Evolutionary conservation across 2,113 vertebrate species (phyloP), one percentile per base, ranked within the genome.

Genomic region (Platichthys flesus): DNA sequence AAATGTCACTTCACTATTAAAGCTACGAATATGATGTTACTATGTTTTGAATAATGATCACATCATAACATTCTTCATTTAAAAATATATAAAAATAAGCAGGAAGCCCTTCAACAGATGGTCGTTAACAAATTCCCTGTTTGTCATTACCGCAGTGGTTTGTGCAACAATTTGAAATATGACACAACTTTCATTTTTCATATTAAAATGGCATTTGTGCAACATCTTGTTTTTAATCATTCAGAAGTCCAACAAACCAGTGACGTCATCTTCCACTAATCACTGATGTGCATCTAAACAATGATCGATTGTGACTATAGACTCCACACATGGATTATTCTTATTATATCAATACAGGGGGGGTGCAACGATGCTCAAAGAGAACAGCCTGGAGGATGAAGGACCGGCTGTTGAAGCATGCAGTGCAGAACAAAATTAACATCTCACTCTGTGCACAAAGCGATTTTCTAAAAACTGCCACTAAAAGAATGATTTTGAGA

Each of bases 401-500:
- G 40, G 40, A 3, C 40, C 40, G 40, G 12, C 12, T 13, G 47
- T 7, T 51, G 45, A 47, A 47, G 35, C 35, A 37, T 0, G 40
- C 40, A 40, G 40, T 10, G 40, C 40, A 3, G 40, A 12, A 10
- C 3, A 42, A 1, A 3, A 42, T 42, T 42, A 42, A 42, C 40
- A 12, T 42, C 31, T 42, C 31, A 18, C 40, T 64, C 18, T 2
- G 9, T 15, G 8, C n/a, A n/a, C 23, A 5, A 20, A 64, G 31
- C 37, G 47, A 28, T 3, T 31, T 55, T 9, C 59, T 68, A 74
- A 31, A 47, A 20, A 2, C n/a, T 54, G 52, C 1, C 13, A 51
- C 20, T 59, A 6, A 78, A 65, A 52, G 21, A 70, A 10, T 61
- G 59, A 18, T 63, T 74, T 66, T 31, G 10, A 69, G 70, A 67